phyloP scores from a whole-genome alignment of 2,113 vertebrate genomes.

The Apeltes quadracus region DNA sequence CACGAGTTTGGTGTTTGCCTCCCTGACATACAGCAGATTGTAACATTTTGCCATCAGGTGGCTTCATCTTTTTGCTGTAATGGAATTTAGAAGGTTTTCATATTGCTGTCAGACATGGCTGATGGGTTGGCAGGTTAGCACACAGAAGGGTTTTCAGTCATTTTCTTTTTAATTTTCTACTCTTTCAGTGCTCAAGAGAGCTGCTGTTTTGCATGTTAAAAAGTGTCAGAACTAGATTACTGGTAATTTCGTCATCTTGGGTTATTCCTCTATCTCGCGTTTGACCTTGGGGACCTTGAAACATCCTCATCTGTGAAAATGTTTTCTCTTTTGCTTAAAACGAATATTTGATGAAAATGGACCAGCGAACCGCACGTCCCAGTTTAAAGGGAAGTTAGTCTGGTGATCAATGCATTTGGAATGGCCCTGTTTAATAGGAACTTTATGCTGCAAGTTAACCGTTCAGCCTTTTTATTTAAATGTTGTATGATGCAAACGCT shows the following conservation, averaged over 20 bases:
- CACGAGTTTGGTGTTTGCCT: constrained; percentile 34
- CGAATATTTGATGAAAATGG: neutral
- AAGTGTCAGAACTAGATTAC: constrained; percentile 38
- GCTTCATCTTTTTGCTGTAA: constrained; percentile 10
- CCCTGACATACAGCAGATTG: constrained; percentile 35
- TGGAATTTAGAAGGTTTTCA: neutral
- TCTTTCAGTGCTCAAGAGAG: constrained; percentile 9
- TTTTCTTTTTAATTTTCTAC: constrained; percentile 26
- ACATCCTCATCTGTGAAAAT: neutral
- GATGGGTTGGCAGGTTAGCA: constrained; percentile 7
- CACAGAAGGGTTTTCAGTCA: constrained; percentile 19
- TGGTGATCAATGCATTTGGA: neutral
- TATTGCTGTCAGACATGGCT: constrained; percentile 5
- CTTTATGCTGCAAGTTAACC: neutral
- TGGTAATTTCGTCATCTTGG: constrained; percentile 44
- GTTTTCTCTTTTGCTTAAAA: constrained; percentile 1
- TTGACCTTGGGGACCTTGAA: neutral
- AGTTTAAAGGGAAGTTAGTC: neutral
- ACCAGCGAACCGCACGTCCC: neutral
- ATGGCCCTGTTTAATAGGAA: constrained; percentile 1
- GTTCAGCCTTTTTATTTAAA: neutral
- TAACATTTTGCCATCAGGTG: constrained; percentile 25
- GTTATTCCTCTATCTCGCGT: constrained; percentile 20
- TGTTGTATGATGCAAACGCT: constrained; percentile 1
- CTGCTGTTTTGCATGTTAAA: constrained; percentile 9